phyloP scores from a whole-genome alignment of 2,113 vertebrate species.

The Numenius arquata region DNA sequence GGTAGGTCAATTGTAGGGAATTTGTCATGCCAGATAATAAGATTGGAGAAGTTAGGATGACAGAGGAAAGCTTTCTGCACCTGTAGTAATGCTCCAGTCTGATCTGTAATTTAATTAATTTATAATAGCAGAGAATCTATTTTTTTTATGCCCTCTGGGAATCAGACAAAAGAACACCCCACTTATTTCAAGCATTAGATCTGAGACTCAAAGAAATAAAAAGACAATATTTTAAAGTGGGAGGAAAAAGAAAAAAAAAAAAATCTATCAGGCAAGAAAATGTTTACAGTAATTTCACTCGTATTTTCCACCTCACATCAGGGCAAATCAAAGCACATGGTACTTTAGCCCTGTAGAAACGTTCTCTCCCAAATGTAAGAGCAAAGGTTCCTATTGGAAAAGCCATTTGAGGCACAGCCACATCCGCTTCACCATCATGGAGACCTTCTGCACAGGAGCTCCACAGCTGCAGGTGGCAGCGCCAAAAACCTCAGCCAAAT shows the following conservation, averaged over 20 bases:
- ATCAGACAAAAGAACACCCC: neutral
- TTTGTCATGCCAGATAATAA: slow-evolving; percentile 4
- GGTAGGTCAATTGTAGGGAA: slow-evolving; percentile 18
- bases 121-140: neutral
- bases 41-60: neutral
- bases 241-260: neutral
- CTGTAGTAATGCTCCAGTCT: neutral
- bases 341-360: neutral
- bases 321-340: neutral
- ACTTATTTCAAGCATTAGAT: neutral
- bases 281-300: neutral
- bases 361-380: neutral
- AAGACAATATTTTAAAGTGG: neutral
- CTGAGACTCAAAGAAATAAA: neutral
- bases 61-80: neutral
- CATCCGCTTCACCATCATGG: neutral
- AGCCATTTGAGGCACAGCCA: neutral
- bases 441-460: neutral
- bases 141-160: neutral
- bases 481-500: neutral
- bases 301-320: neutral
- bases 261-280: neutral
- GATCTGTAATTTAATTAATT: neutral
- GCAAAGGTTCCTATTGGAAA: neutral
- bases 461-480: neutral